phyloP scores from a whole-genome alignment of 2,888 invertebrate species.

The Rosalia funebris region DNA sequence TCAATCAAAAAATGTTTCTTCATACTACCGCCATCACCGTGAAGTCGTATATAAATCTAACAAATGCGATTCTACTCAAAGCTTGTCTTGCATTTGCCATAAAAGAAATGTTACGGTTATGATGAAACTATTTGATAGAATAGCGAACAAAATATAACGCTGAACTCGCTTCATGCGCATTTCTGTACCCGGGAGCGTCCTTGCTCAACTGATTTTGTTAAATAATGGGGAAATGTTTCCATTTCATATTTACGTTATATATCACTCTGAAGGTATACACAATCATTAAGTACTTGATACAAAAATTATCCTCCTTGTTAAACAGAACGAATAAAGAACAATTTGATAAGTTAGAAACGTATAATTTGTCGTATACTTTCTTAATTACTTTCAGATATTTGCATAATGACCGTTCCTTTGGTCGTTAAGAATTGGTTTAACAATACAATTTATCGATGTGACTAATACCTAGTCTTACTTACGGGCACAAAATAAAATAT shows the following conservation, averaged over 20 bases:
- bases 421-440: background rate
- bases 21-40: background rate
- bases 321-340: background rate
- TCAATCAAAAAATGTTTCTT: too few relatives aligned
- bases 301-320: too few relatives aligned
- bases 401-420: background rate
- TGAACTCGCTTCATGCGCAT: constrained; percentile 1
- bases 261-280: too few relatives aligned
- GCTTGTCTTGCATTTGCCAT: background rate
- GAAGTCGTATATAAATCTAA: background rate
- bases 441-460: background rate
- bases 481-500: background rate
- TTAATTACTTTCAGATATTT: background rate
- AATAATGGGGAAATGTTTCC: too few relatives aligned
- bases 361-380: constrained; percentile 1
- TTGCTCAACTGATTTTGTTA: background rate
- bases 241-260: too few relatives aligned
- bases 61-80: background rate
- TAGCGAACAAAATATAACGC: background rate
- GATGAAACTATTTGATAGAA: too few relatives aligned
- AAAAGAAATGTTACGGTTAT: background rate
- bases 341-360: constrained; percentile 1
- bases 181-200: constrained; percentile 3
- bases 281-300: too few relatives aligned
- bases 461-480: background rate